Evolutionary conservation across 1,140 invertebrate species (phyloP), one percentile per base, ranked within the genome.

Genomic region (Drosophila punjabiensis): DNA sequence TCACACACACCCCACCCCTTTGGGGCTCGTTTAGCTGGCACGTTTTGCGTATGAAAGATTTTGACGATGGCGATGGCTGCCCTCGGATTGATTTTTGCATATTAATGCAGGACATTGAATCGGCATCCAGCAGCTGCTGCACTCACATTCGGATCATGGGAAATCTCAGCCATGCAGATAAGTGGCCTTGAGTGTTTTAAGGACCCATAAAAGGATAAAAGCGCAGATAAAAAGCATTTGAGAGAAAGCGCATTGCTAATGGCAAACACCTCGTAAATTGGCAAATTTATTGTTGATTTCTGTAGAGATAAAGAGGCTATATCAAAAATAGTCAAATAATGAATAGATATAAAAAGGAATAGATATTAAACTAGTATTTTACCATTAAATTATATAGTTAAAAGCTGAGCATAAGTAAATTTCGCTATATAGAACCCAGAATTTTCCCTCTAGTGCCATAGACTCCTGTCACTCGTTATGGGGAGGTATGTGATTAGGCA

Each of bases 31-130:
- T 56, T 45, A 37, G 56, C 28, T 32, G 33, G 78, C 82, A 86
- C 82, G 79, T 81, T 82, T 75, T 58, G 66, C 37, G 55, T 63
- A 86, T 86, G 73, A 76, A 81, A 65, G 45, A 67, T 79, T 71
- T 87, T 79, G 70, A 86, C 74, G 62, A 65, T 64, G 55, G 28
- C 59, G 11, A 18, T 32, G 52, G 11, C 48, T 47, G 53, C 60
- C 53, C 59, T 56, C 60, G 37, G 53, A 87, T 87, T 87, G 83
- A 76, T 82, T 86, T 82, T 76, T 55, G 48, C 68, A 79, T 79
- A 79, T 79, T 71, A 59, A 62, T 67, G 62, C 56, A 75, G 71
- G 69, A 62, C 58, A 61, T 74, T 62, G 69, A 60, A 61, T 60
- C 68, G 45, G 68, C n/a, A 48, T 24, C 41, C 28, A 66, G 43